phyloP scores from a whole-genome alignment of 2,888 invertebrate genomes.

The Caenorhabditis sp. region DNA sequence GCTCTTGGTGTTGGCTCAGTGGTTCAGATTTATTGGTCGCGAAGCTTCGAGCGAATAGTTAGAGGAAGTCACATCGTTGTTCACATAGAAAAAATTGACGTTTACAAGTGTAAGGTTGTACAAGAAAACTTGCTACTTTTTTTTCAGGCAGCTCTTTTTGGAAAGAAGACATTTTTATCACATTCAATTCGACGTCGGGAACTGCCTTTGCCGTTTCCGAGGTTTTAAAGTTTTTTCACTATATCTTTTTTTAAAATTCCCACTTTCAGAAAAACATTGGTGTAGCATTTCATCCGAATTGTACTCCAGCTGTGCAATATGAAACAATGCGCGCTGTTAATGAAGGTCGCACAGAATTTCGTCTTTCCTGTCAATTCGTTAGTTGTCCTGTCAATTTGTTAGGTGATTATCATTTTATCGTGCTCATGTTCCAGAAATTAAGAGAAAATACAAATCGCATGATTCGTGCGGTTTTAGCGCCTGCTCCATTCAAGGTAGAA shows the following conservation, averaged over 20 bases:
- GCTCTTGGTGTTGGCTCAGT: constrained; percentile 39
- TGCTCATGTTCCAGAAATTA: constrained; percentile 23
- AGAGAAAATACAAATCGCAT: constrained; percentile 41
- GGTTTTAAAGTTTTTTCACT: constrained; percentile 3
- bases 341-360: constrained; percentile 20
- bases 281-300: constrained; percentile 49
- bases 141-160: constrained; percentile 26
- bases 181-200: constrained; percentile 45
- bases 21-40: constrained; percentile 45
- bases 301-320: neutral
- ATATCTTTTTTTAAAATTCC: neutral
- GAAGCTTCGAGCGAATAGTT: constrained; percentile 39
- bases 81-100: constrained; percentile 45
- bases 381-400: neutral
- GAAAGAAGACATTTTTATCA: constrained; percentile 24
- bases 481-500: constrained; percentile 43
- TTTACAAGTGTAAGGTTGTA: constrained; percentile 37
- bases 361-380: constrained; percentile 16
- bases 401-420: constrained; percentile 1
- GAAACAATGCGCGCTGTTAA: constrained; percentile 22
- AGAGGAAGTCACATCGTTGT: constrained; percentile 45
- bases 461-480: constrained; percentile 17
- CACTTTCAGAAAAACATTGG: constrained; percentile 14
- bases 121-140: neutral
- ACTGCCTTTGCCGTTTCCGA: constrained; percentile 35